Evolutionary conservation across 2,888 invertebrate genomes (phyloP), one percentile per base, ranked within the genome.

Genomic region (Platycheirus rosarum): DNA sequence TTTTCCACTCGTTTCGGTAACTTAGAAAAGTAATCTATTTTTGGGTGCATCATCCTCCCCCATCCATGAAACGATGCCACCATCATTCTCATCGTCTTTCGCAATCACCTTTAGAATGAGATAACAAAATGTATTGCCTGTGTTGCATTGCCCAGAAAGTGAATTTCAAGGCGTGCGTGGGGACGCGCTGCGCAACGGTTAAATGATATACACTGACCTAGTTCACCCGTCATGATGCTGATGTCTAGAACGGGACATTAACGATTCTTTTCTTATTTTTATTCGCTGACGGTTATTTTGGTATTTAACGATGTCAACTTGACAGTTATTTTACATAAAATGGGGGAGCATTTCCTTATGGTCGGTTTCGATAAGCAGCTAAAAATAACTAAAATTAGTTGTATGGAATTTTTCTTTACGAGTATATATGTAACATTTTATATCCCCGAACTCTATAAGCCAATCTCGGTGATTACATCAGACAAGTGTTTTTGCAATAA

Each of bases 131-230:
- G n/a, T n/a, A 16, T 26, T 4, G 26, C 26, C 6, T 6, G 2
- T 5, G 35, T 8, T 11, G 71, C 65, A 51, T 66, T 65, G 57
- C 26, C 9, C 4, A 2, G 46, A 29, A 23, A 48, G 48, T 57
- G 63, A 75, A 63, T 74, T 44, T 42, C 20, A 49, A 16, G 49
- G 42, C 44, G 8, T 6, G 23, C 23, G 23, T 23, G 23, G 3
- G 23, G 23, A 23, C 23, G 23, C 23, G 23, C 23, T 2, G 51
- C 14, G 42, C 32, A 35, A 42, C 53, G 55, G 35, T 48, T 57
- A 49, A 49, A 75, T 69, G 6, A n/a, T 8, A 55, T 79, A 57
- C 40, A 57, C 55, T 79, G 79, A 79, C 79, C 79, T 79, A 79
- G 69, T 75, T 79, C 44, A 79, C 63, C 29, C 16, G 18, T 8